These are phyloP conservation scores for Apeltes quadracus DNA, from an alignment of 2,113 vertebrate genomes.

Conservation along the genomic window DNA sequence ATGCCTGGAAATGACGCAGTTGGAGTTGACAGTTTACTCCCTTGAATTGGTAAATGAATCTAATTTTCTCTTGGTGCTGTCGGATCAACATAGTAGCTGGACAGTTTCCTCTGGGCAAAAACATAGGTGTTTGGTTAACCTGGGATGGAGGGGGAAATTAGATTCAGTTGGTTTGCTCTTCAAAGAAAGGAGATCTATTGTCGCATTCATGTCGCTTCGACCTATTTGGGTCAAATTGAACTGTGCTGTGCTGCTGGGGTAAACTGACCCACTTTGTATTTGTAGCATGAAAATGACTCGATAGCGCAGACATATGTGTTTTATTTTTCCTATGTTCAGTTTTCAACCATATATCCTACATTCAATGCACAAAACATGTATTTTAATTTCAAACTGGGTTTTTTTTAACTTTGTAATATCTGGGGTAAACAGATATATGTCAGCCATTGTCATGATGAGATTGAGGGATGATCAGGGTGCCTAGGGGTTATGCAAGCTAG, in stretches of 20 bases:
- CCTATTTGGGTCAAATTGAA: slow-evolving; percentile 41
- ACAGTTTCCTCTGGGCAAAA: not conserved
- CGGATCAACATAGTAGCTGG: not conserved
- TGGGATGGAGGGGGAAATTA: not conserved
- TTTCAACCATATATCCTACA: not conserved
- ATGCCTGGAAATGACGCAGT: no score
- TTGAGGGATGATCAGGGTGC: not conserved
- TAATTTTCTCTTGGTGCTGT: not conserved
- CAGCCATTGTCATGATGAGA: not conserved
- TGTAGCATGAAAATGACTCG: not conserved
- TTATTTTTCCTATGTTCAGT: not conserved
- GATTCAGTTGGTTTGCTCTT: not conserved
- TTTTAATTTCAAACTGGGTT: not conserved
- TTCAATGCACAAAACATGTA: not conserved
- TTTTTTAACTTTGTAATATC: not conserved
- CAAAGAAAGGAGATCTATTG: slow-evolving; percentile 1
- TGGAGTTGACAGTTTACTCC: no score
- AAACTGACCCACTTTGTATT: slow-evolving; percentile 38
- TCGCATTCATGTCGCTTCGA: slow-evolving; percentile 26
- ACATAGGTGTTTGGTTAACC: not conserved
- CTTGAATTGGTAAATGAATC: not conserved
- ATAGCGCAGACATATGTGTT: not conserved
- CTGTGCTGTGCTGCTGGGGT: slow-evolving; percentile 22
- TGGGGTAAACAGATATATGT: not conserved
- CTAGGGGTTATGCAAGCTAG: not conserved